These are phyloP conservation scores for Cynodonichthys magdalenae DNA, from an alignment of 2,797 vertebrate species.

Conservation along the genomic window DNA sequence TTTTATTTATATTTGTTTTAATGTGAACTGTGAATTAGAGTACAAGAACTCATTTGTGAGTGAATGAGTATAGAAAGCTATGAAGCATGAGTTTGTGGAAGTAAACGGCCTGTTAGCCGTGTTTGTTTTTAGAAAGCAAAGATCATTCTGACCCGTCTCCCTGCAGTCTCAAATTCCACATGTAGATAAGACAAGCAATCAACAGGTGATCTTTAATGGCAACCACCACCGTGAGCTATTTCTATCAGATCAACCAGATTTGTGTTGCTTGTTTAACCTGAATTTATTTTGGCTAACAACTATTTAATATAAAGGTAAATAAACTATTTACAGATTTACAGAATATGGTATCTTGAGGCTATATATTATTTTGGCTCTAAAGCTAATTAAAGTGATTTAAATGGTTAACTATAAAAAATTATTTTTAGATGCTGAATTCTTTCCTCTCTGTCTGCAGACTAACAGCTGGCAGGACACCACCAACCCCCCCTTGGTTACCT, in stretches of 20 bases:
- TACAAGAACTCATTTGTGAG: too few species aligned
- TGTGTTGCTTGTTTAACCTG: background rate
- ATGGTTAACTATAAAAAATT: background rate
- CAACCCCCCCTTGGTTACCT: constrained; percentile 81
- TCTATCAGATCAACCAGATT: too few species aligned
- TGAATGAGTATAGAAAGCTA: too few species aligned
- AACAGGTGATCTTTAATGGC: background rate
- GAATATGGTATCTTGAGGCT: background rate
- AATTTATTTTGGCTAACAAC: background rate
- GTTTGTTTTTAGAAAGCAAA: too few species aligned
- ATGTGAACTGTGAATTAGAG: too few species aligned
- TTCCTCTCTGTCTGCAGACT: constrained; percentile 71
- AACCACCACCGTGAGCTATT: background rate
- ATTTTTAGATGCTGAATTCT: constrained; percentile 13
- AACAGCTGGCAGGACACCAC: constrained; percentile 88
- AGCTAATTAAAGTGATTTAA: constrained; percentile 21
- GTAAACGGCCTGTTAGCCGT: too few species aligned
- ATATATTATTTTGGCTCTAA: constrained; percentile 5
- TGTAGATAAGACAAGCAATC: background rate
- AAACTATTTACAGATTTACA: background rate
- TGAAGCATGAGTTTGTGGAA: too few species aligned
- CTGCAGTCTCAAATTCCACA: background rate
- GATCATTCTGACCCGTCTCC: too few species aligned
- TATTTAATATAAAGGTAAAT: background rate
- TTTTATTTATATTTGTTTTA: too few species aligned